Percentiles rank a stretch among this genome's conserved stretches.
phyloP scores from a whole-genome alignment of 35 echinoderm and acorn worm species.

The Apostichopus parvimensis region DNA sequence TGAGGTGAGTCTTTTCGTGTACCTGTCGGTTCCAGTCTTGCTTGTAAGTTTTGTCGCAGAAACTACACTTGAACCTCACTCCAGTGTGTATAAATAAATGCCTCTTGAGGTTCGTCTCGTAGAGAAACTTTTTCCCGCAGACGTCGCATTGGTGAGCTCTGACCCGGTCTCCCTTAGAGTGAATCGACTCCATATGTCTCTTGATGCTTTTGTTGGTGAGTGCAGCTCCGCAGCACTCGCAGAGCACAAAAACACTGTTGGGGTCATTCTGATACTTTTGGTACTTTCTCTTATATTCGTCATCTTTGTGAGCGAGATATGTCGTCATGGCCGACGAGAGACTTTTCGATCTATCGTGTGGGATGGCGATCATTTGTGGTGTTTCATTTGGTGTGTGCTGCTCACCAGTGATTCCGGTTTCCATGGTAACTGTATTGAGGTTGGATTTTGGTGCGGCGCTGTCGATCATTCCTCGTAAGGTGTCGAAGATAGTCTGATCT shows the following conservation, averaged over 20 bases:
- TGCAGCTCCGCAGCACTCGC: constrained; percentile 16
- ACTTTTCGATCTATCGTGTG: not conserved
- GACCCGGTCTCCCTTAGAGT: constrained; percentile 15
- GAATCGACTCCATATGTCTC: constrained; percentile 34
- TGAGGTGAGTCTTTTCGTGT: constrained; percentile 43
- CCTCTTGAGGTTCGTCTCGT: constrained; percentile 11
- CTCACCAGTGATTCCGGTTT: not conserved
- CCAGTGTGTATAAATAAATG: constrained; percentile 21
- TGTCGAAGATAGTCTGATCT: constrained; percentile 32
- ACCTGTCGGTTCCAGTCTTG: constrained; percentile 49
- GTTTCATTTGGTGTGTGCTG: not conserved
- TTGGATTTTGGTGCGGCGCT: constrained; percentile 16
- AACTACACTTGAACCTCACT: constrained; percentile 24
- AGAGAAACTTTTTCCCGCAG: constrained; percentile 27
- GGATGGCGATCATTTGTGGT: no score
- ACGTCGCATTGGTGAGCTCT: not conserved
- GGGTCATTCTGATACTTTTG: constrained; percentile 35
- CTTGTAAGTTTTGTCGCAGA: constrained; percentile 48
- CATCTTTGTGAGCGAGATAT: constrained; percentile 34
- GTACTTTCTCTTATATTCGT: constrained; percentile 37
- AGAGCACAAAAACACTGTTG: constrained; percentile 47
- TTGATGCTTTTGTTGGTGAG: constrained; percentile 36
- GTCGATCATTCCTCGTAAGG: constrained; percentile 30
- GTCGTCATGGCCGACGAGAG: constrained; percentile 12
- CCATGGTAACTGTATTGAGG: not conserved